A percentile compares a stretch with the other conserved stretches of the same genome.
These are phyloP conservation scores for Lasaia peninsularis DNA, from an alignment of 1,140 invertebrate species.

Conservation along the genomic window DNA sequence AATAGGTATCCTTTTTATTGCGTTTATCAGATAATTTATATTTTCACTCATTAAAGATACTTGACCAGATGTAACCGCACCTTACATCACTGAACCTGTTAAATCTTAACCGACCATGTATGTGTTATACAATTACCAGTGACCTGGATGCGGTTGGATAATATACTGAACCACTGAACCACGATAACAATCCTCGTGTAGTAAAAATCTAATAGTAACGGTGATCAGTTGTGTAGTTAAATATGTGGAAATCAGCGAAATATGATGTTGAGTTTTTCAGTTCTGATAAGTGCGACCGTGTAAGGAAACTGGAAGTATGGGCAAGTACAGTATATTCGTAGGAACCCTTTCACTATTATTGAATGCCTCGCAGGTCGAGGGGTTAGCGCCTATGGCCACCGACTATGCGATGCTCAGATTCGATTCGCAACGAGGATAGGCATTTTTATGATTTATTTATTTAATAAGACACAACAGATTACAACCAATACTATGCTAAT, in stretches of 20 bases:
- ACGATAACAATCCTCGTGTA: conserved; percentile 23
- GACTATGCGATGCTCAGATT: no score
- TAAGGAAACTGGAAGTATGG: not conserved
- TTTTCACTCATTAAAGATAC: conserved; percentile 1
- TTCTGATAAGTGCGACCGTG: not conserved
- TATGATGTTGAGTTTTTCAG: conserved; percentile 1
- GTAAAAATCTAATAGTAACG: conserved; percentile 23
- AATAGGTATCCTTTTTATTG: not conserved
- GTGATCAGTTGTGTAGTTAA: conserved; percentile 22
- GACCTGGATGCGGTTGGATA: conserved; percentile 38
- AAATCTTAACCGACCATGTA: conserved; percentile 31
- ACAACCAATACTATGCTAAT: no score
- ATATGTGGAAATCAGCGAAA: conserved; percentile 2
- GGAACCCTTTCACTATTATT: not conserved
- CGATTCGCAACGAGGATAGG: no score
- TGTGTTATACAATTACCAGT: conserved; percentile 34
- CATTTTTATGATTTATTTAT: no score
- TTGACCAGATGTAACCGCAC: conserved; percentile 7
- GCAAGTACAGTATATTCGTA: not conserved
- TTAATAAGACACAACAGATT: no score
- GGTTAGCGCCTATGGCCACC: no score
- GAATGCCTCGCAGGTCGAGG: no score
- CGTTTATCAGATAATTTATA: not conserved
- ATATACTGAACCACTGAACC: conserved; percentile 27
- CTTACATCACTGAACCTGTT: conserved; percentile 11